A percentile compares a stretch with the other conserved stretches of the same genome.
phyloP scores from a whole-genome alignment of 92 coral and sea anemone species.

The Pocillopora meandrina region DNA sequence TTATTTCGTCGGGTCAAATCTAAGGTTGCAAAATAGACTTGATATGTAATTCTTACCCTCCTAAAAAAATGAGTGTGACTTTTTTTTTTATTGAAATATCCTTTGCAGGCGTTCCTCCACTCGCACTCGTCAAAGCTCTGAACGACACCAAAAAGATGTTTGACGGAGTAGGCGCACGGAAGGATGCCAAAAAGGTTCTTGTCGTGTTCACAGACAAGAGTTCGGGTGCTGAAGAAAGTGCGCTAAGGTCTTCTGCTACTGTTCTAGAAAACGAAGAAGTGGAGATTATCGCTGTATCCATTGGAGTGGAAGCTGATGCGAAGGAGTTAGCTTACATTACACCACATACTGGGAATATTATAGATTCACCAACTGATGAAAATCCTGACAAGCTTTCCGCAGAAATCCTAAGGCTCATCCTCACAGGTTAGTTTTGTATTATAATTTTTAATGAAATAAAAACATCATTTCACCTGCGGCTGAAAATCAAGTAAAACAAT shows the following conservation, averaged over 20 bases:
- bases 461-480: too few relatives aligned
- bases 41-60: too few relatives aligned
- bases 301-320: slow-evolving; percentile 54
- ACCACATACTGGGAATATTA: slow-evolving; percentile 52
- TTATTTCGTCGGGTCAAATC: too few relatives aligned
- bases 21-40: too few relatives aligned
- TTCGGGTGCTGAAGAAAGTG: slow-evolving; percentile 56
- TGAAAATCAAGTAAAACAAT: too few relatives aligned
- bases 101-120: slow-evolving; percentile 14
- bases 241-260: slow-evolving; percentile 39
- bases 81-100: not conserved
- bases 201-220: slow-evolving; percentile 72
- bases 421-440: slow-evolving; percentile 18
- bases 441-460: too few relatives aligned
- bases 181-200: slow-evolving; percentile 80
- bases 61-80: too few relatives aligned
- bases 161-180: slow-evolving; percentile 54
- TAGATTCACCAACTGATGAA: slow-evolving; percentile 55
- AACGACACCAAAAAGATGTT: slow-evolving; percentile 61
- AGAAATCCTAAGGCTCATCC: slow-evolving; percentile 23
- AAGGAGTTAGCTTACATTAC: slow-evolving; percentile 50
- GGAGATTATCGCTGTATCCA: slow-evolving; percentile 61
- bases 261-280: slow-evolving; percentile 46
- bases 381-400: slow-evolving; percentile 42
- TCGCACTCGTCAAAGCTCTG: slow-evolving; percentile 71